Evolutionary conservation across 2,113 vertebrate genomes (phyloP).

Genomic region (Dolichallabes microphthalmus): DNA sequence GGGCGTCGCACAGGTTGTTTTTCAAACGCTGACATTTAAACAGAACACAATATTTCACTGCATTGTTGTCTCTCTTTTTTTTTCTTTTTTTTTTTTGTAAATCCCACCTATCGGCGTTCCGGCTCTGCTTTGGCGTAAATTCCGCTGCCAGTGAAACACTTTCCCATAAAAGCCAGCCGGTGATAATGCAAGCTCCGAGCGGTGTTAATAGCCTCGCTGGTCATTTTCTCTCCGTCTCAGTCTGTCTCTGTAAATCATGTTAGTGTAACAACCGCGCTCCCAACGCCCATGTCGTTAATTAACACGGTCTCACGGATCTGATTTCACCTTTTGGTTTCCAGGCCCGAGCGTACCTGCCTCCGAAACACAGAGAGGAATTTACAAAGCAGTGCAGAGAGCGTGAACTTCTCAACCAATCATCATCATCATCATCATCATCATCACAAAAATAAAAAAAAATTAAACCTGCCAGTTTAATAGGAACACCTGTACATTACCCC

Average conservation of each 20-base stretch:
- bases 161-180: constrained; percentile 6
- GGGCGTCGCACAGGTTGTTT: constrained; percentile 7
- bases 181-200: constrained; percentile 31
- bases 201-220: constrained; percentile 34
- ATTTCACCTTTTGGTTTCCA: not conserved
- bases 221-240: constrained; percentile 42
- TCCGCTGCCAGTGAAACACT: constrained; percentile 13
- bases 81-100: not conserved
- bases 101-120: not conserved
- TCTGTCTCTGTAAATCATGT: constrained; percentile 23
- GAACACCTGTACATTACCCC: not conserved
- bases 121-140: not conserved
- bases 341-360: not conserved
- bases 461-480: too few relatives aligned
- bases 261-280: constrained; percentile 24
- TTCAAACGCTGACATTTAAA: constrained; percentile 30
- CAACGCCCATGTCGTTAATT: constrained; percentile 20
- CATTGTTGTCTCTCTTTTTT: not conserved
- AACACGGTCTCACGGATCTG: not conserved
- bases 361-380: not conserved
- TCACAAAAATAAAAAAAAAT: not conserved
- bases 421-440: not conserved
- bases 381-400: not conserved
- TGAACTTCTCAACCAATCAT: not conserved
- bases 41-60: constrained; percentile 7